Percentiles rank a stretch among this genome's conserved stretches.
These are phyloP conservation scores for Zelostemma sp. DNA, from an alignment of 1,140 invertebrate genomes.

Conservation along the genomic window DNA sequence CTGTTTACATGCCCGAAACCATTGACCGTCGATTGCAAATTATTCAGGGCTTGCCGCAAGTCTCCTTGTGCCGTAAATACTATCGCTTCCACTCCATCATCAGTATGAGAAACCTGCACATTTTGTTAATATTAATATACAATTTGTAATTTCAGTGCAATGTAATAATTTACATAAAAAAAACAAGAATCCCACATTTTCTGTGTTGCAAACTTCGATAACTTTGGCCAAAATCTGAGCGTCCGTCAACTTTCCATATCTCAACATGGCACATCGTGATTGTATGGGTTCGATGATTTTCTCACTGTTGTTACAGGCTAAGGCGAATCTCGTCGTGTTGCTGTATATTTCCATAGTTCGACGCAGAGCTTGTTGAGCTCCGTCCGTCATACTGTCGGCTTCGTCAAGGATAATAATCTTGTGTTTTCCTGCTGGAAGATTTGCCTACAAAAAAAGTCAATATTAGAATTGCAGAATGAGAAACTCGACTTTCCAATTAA, in stretches of 20 bases:
- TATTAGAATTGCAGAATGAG: neutral
- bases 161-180: slow-evolving; percentile 5
- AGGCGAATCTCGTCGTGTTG: slow-evolving; percentile 95
- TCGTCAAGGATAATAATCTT: slow-evolving; percentile 99
- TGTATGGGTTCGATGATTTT: slow-evolving; percentile 99
- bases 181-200: slow-evolving; percentile 73
- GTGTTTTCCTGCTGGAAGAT: slow-evolving; percentile 89
- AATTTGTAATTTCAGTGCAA: neutral
- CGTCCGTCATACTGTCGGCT: slow-evolving; percentile 99
- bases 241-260: slow-evolving; percentile 94
- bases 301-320: slow-evolving; percentile 98
- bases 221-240: slow-evolving; percentile 88
- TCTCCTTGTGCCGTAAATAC: slow-evolving; percentile 99
- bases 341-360: slow-evolving; percentile 99
- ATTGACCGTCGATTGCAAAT: slow-evolving; percentile 96
- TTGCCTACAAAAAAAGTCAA: slow-evolving; percentile 75
- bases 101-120: slow-evolving; percentile 79
- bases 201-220: slow-evolving; percentile 80
- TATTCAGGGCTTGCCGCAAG: slow-evolving; percentile 97
- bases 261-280: slow-evolving; percentile 95
- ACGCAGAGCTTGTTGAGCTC: slow-evolving; percentile 96
- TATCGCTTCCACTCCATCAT: slow-evolving; percentile 96
- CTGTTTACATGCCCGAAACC: slow-evolving; percentile 93
- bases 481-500: neutral
- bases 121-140: slow-evolving; percentile 6